Evolutionary conservation across 2,888 invertebrate species (phyloP).

Genomic region (Pseudanteris insignis): DNA sequence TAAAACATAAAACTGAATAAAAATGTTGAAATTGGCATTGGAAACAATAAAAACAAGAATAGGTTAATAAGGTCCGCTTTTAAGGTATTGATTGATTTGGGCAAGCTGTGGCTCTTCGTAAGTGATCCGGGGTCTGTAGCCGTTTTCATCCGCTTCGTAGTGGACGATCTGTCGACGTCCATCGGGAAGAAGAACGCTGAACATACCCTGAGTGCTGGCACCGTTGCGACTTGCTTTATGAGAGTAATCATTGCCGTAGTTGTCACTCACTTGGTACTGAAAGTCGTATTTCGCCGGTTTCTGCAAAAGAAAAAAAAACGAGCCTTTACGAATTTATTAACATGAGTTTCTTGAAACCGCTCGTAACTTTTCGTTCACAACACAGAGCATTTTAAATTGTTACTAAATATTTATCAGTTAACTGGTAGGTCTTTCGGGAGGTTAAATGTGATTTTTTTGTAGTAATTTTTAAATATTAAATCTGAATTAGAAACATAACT

Average conservation of each 20-base stretch:
- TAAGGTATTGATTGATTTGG: slow-evolving; percentile 51
- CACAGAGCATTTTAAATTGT: background rate
- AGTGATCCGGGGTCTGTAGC: slow-evolving; percentile 75
- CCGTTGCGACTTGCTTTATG: slow-evolving; percentile 65
- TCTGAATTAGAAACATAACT: too few relatives aligned
- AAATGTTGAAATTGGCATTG: too few relatives aligned
- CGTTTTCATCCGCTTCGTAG: slow-evolving; percentile 76
- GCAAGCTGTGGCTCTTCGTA: slow-evolving; percentile 70
- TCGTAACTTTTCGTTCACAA: background rate
- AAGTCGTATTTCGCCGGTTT: slow-evolving; percentile 61
- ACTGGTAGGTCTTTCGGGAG: too few relatives aligned
- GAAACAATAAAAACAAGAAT: too few relatives aligned
- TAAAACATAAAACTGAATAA: too few relatives aligned
- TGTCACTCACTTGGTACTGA: slow-evolving; percentile 63
- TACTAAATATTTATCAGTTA: too few relatives aligned
- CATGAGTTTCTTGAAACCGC: background rate
- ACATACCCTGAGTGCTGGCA: slow-evolving; percentile 63
- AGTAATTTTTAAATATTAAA: too few relatives aligned
- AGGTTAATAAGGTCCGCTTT: slow-evolving; percentile 48
- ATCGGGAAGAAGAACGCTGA: slow-evolving; percentile 63
- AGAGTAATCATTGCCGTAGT: slow-evolving; percentile 63
- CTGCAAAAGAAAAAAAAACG: slow-evolving; percentile 44
- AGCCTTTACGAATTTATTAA: too few relatives aligned
- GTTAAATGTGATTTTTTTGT: too few relatives aligned
- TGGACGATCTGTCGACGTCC: slow-evolving; percentile 71